Percentiles rank a stretch among this genome's conserved stretches.
These are phyloP conservation scores for Hirtodrosophila cameraria DNA, from an alignment of 2,888 invertebrate species.

Conservation along the genomic window DNA sequence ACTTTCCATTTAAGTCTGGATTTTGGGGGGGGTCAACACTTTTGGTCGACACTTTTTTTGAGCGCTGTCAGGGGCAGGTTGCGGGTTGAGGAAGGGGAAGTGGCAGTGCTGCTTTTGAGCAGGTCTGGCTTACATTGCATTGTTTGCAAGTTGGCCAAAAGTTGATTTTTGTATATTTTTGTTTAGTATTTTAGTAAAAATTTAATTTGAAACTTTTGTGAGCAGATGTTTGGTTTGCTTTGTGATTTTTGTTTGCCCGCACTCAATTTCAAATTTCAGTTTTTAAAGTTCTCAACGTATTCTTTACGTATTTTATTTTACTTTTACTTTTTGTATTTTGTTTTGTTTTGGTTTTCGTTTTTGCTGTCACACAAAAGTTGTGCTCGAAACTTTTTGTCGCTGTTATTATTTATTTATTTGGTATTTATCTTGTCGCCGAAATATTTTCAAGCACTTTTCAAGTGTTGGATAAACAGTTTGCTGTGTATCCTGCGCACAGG, in stretches of 20 bases:
- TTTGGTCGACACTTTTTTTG: conserved; percentile 31
- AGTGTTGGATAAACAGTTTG: conserved; percentile 44
- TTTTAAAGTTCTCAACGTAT: conserved; percentile 43
- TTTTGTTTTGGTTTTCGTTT: conserved; percentile 4
- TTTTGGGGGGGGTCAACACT: too few species aligned
- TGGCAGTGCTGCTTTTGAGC: background rate
- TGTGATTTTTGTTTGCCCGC: conserved; percentile 52
- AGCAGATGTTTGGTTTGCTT: conserved; percentile 28
- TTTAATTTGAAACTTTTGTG: conserved; percentile 46
- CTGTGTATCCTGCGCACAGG: too few species aligned
- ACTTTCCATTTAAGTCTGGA: conserved; percentile 36
- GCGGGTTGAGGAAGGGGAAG: too few species aligned
- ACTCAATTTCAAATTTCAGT: conserved; percentile 52
- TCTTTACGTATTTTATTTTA: conserved; percentile 2
- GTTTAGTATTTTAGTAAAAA: conserved; percentile 22
- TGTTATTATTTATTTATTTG: conserved; percentile 45
- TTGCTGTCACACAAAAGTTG: conserved; percentile 31
- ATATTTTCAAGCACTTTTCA: conserved; percentile 39
- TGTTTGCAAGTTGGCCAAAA: conserved; percentile 38
- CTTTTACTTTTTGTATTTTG: background rate
- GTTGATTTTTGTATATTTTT: conserved; percentile 9
- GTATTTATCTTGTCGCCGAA: conserved; percentile 51
- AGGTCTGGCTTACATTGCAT: conserved; percentile 31
- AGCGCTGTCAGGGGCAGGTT: background rate
- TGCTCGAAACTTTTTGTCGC: conserved; percentile 13